Evolutionary conservation across 2,113 vertebrate genomes (phyloP), one percentile per base, ranked within the genome.

Genomic region (Odontophorus gujanensis): DNA sequence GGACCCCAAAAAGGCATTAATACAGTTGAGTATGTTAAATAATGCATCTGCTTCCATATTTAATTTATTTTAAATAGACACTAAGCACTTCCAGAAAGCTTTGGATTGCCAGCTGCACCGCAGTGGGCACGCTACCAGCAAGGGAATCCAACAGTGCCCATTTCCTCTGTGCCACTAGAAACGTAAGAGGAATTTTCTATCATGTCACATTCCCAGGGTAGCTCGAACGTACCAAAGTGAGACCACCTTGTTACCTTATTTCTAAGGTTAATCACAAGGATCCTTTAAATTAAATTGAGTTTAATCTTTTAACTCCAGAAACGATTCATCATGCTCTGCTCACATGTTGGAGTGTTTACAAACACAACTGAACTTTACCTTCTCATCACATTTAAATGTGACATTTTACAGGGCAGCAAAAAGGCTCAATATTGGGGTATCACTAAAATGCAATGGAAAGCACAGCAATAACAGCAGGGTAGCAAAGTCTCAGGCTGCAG

Each of bases 91-190:
- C 45, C 74, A 90, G 58, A 75, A 45, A 34, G 48, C 63, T 87
- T 69, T 66, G 67, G 45, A 87, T 30, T 68, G 30, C 24, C 81
- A 93, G 48, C 74, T 92, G 66, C 58, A 11, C 78, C 80, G 51
- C 69, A 75, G 28, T 0, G 0, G 47, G 63, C 38, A 48, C 1
- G 0, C 20, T 21, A 53, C 13, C 30, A 67, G 15, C 25, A 48
- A 58, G 45, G 8, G 28, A 84, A 40, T 59, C 22, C 20, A 34
- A 74, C 20, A 22, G 13, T 4, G 30, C 19, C 13, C 13, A 3
- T 9, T 66, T 77, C 50, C 45, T 71, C 24, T 30, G 59, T 17
- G 18, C 18, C 80, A 80, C 32, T 21, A 28, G 24, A n/a, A 28
- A 61, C 7, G 18, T 38, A 51, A 81, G 79, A 28, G 12, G n/a